A percentile compares a stretch with the other conserved stretches of the same genome.
phyloP scores from a whole-genome alignment of 1,140 invertebrate genomes.

The Heliconius congener region DNA sequence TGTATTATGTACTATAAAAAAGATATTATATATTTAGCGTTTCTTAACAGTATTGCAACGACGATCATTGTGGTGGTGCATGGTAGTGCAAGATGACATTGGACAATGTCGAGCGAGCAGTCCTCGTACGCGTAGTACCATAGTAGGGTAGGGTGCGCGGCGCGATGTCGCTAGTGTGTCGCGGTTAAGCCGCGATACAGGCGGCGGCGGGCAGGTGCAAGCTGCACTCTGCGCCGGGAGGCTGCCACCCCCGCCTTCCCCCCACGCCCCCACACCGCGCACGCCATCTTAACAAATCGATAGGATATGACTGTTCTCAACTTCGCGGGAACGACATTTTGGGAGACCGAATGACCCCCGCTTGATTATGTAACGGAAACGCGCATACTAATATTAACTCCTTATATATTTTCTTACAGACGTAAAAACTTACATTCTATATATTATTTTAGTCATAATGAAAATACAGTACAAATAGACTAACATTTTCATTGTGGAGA shows the following conservation, averaged over 20 bases:
- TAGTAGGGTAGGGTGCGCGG: constrained; percentile 20
- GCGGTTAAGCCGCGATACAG: constrained; percentile 51
- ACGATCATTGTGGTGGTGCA: too few relatives aligned
- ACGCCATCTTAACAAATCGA: constrained; percentile 84
- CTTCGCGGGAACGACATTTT: constrained; percentile 75
- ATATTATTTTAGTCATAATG: background rate
- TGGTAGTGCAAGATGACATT: too few relatives aligned
- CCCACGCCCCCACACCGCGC: constrained; percentile 65
- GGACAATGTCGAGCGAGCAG: background rate
- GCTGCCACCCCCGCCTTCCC: constrained; percentile 59
- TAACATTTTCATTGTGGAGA: background rate
- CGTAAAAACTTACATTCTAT: background rate
- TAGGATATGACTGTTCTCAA: constrained; percentile 83
- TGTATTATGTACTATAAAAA: too few relatives aligned
- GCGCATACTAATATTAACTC: constrained; percentile 26
- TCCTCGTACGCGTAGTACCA: constrained; percentile 18
- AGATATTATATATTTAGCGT: too few relatives aligned
- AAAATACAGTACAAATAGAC: background rate
- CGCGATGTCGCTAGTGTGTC: constrained; percentile 68
- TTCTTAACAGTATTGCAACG: too few relatives aligned
- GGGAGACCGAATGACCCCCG: constrained; percentile 71
- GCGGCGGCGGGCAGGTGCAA: constrained; percentile 64
- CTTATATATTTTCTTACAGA: background rate
- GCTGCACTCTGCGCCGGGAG: constrained; percentile 69
- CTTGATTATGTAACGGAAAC: constrained; percentile 58